Conservation (phyloP, 2,888 invertebrate species). For the Altica lythri region DNA sequence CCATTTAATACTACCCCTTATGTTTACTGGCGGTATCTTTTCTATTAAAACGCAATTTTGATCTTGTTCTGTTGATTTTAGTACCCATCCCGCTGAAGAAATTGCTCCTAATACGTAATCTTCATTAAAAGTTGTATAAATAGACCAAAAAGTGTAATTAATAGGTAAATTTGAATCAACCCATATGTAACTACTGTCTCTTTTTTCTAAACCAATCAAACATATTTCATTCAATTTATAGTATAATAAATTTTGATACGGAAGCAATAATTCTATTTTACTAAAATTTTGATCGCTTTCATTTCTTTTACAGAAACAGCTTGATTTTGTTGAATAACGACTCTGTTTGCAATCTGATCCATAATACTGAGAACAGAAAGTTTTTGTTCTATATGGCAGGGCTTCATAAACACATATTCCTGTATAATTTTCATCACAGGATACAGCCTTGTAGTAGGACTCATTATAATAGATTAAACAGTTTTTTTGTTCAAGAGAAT, state of each 20-base stretch:
- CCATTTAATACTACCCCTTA: too few relatives aligned
- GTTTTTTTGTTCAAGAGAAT: conserved; percentile 35
- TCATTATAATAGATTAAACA: conserved; percentile 42
- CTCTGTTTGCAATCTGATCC: conserved; percentile 36
- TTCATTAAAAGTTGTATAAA: conserved; percentile 26
- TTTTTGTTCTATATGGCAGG: conserved; percentile 25
- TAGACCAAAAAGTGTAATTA: conserved; percentile 38
- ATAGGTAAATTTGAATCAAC: conserved; percentile 23
- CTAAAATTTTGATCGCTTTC: not conserved
- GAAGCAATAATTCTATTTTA: conserved; percentile 39
- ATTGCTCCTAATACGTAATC: conserved; percentile 32
- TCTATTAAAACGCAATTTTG: conserved; percentile 32
- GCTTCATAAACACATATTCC: conserved; percentile 42
- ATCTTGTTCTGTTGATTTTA: conserved; percentile 23
- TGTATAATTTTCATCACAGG: conserved; percentile 37
- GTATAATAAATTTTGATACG: conserved; percentile 44
- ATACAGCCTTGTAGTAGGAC: conserved; percentile 35
- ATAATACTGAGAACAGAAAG: conserved; percentile 36
- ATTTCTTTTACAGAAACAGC: conserved; percentile 41
- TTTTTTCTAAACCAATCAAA: conserved; percentile 38
- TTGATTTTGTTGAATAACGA: conserved; percentile 37
- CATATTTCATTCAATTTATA: conserved; percentile 33
- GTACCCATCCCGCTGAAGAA: conserved; percentile 35
- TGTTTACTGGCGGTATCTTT: conserved; percentile 13
- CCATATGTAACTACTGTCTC: conserved; percentile 35